Conservation (phyloP, 2,113 vertebrate genomes). For the Lipophrys pholis region DNA sequence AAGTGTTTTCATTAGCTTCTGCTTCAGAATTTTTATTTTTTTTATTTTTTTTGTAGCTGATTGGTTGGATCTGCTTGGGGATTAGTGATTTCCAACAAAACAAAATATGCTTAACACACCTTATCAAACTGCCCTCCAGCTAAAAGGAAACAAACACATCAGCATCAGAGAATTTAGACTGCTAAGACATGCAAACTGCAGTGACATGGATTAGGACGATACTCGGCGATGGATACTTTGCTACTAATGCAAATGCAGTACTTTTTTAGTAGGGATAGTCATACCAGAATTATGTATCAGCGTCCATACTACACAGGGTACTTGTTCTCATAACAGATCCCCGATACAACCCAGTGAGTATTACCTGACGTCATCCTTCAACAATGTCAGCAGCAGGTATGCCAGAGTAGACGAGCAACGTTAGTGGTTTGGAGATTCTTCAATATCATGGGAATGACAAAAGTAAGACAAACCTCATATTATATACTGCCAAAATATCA, state of each 20-base stretch:
- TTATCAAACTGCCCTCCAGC: conserved; percentile 23
- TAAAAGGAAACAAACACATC: conserved; percentile 26
- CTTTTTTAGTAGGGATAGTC: background rate
- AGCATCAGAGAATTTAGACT: conserved; percentile 1
- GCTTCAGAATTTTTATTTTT: background rate
- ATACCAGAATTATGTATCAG: no score
- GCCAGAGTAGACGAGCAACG: no score
- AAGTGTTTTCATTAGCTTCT: background rate
- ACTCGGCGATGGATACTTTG: background rate
- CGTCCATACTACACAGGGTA: no score
- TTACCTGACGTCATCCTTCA: no score
- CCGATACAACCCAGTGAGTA: no score
- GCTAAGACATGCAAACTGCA: background rate
- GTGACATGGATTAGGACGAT: background rate
- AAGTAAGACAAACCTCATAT: no score
- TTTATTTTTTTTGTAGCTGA: conserved; percentile 18
- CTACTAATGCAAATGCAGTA: background rate
- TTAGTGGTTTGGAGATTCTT: no score
- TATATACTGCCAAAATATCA: no score
- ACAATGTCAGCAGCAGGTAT: no score
- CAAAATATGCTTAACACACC: conserved; percentile 30
- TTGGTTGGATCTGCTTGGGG: conserved; percentile 27
- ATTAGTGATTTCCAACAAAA: conserved; percentile 30
- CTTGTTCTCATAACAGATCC: no score
- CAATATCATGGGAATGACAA: no score